These are phyloP conservation scores for Danio choprae DNA, from an alignment of 2,797 vertebrate genomes.

Conservation along the genomic window DNA sequence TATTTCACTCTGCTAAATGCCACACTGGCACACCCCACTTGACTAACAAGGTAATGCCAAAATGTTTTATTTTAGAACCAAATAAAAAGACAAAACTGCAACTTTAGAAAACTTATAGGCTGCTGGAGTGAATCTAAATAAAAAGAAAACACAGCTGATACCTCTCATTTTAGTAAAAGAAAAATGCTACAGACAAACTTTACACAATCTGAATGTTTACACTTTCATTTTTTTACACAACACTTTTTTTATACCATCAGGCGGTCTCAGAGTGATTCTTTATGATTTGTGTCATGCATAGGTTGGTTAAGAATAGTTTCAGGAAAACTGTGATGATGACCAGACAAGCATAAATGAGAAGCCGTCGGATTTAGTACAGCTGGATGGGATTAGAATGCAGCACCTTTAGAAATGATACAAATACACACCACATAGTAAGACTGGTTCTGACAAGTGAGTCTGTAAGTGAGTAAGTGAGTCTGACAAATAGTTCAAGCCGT, in stretches of 20 bases:
- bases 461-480: slow-evolving; percentile 14
- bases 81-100: not conserved
- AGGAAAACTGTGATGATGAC: slow-evolving; percentile 5
- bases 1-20: not conserved
- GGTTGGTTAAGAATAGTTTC: slow-evolving; percentile 16
- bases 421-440: not conserved
- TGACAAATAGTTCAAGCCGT: slow-evolving; percentile 12
- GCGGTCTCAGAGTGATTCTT: not conserved
- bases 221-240: no score
- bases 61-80: not conserved
- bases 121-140: not conserved
- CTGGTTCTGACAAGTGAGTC: slow-evolving; percentile 12
- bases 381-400: slow-evolving; percentile 10
- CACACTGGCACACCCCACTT: not conserved
- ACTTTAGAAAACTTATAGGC: not conserved
- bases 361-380: not conserved
- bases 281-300: not conserved
- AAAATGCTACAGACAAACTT: not conserved
- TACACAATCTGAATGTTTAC: not conserved
- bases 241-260: not conserved
- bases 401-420: not conserved
- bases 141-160: not conserved
- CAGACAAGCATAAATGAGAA: slow-evolving; percentile 28
- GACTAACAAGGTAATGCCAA: not conserved
- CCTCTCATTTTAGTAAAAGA: not conserved